Evolutionary conservation across 2,113 vertebrate species (phyloP).

Genomic region (Hyperoodon ampullatus): DNA sequence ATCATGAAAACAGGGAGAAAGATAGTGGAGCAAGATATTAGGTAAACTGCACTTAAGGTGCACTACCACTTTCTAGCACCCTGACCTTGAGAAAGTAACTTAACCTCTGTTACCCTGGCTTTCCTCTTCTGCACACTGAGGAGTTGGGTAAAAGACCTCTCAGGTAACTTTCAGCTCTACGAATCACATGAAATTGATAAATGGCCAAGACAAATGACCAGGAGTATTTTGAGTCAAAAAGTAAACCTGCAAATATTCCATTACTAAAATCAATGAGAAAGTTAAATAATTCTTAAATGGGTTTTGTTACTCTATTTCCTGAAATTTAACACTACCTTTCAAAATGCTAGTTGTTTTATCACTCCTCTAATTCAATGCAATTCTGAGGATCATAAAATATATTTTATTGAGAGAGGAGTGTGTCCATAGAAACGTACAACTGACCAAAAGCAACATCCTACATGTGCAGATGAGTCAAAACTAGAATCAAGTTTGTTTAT

Average conservation of each 20-base stretch:
- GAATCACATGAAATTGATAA: background rate
- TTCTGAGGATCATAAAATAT: background rate
- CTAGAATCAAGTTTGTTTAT: background rate
- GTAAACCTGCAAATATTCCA: background rate
- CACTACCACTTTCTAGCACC: background rate
- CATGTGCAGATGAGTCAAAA: background rate
- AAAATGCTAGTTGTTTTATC: background rate
- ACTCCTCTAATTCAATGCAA: background rate
- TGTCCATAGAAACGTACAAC: background rate
- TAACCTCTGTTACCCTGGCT: background rate
- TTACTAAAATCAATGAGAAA: conserved; percentile 21
- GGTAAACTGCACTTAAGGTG: background rate
- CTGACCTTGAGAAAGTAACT: background rate
- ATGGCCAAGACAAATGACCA: background rate
- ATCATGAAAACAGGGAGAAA: background rate
- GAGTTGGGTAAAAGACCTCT: background rate
- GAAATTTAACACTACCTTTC: background rate
- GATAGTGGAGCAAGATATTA: background rate
- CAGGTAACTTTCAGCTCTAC: background rate
- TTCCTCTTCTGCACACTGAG: background rate
- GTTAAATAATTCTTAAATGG: background rate
- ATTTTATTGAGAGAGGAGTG: background rate
- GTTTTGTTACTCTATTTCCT: background rate
- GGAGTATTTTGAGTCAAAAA: background rate
- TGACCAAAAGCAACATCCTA: background rate